A percentile compares a stretch with the other conserved stretches of the same genome.
Evolutionary conservation across 2,113 vertebrate species (phyloP).

Genomic region (Caloenas nicobarica): DNA sequence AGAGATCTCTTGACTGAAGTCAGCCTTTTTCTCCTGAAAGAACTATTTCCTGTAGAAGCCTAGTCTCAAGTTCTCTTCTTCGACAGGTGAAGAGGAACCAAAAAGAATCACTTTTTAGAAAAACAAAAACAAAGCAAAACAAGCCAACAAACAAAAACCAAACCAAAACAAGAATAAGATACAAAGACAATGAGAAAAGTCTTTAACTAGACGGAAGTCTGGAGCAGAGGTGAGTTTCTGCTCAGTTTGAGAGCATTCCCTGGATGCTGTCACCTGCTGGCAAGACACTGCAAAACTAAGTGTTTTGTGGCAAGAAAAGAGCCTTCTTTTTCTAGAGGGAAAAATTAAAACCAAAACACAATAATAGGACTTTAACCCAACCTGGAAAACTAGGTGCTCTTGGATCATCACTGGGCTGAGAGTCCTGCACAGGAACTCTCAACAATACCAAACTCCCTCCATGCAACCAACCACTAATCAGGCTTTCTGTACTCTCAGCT

Average conservation of each 20-base stretch:
- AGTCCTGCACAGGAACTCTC: neutral
- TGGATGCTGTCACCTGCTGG: neutral
- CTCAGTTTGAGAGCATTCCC: neutral
- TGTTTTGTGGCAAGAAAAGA: neutral
- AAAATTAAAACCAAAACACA: too few species aligned
- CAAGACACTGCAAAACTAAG: neutral
- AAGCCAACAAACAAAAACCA: too few species aligned
- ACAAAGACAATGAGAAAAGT: neutral
- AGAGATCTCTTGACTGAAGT: neutral
- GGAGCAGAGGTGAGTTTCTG: neutral
- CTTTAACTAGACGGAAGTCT: neutral
- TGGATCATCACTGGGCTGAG: neutral
- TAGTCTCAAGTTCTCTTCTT: neutral
- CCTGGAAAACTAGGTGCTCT: neutral
- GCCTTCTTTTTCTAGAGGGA: neutral
- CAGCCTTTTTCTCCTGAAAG: neutral
- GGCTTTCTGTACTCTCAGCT: neutral
- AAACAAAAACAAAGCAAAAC: neutral
- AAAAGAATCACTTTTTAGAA: neutral
- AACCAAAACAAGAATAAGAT: too few species aligned
- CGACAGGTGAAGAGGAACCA: neutral
- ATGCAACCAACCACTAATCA: neutral
- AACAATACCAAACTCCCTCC: accelerated
- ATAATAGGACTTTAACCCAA: neutral
- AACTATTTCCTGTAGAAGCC: neutral